Base-by-base conservation (phyloP, 2,888 invertebrate species). In the Ashinkailepas kermadecensis region DNA sequence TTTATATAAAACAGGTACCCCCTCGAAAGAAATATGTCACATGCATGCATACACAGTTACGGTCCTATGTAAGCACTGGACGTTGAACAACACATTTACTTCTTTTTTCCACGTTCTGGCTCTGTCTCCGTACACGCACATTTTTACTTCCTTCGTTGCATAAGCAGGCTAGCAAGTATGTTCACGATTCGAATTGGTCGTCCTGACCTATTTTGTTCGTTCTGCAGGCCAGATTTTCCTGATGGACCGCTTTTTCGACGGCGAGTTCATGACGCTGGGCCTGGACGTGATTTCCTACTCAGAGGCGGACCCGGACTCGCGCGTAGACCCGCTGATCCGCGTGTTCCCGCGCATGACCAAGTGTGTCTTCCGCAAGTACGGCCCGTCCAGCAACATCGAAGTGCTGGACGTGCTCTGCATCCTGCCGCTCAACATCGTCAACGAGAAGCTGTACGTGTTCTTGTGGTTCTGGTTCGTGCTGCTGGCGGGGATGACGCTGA, bases 401-500 rank as follows among this genome's bases (percentile, higher is more conserved):
- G 86, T 86, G 9, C 89, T 92, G 90, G 94, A 94, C 88, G 93
- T 95, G 84, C 93, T 96, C 86, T 96, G 96, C 89, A 95, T 96
- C 88, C 90, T 96, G 86, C 96, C 96, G 80, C 90, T 96, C 86
- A 96, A 96, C 90, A 95, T 96, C 84, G 95, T 96, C 90, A 96
- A 96, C 91, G 96, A 96, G 90, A 96, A 96, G 90, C 96, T 96
- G 87, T 96, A 96, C 90, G 86, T 87, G 81, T 85, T 85, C 83
- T 82, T 96, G 86, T 96, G 96, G 96, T 96, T 96, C 90, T 96
- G 96, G 96, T 96, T 96, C 91, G 93, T 96, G 87, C 91, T 95
- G 86, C 92, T 96, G 86, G 92, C 93, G 85, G 88, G 92, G 86
- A 91, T 96, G 86, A 95, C 95, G 84, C 91, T 93, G 86, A 89